Conservation (phyloP, 2,888 invertebrate species). For the Drosophila melanosoma region DNA sequence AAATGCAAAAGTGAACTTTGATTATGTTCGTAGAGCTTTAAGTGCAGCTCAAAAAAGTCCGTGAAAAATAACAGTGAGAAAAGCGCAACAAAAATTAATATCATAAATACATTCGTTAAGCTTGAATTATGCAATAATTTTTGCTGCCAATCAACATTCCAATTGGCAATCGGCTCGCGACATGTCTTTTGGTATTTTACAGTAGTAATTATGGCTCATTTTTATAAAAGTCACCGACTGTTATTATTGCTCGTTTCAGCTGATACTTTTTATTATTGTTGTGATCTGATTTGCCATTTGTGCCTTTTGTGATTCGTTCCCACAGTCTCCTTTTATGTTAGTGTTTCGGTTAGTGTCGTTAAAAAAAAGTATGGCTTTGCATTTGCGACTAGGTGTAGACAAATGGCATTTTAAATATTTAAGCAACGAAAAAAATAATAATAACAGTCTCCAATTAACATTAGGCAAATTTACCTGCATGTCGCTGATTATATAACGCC, state of each 20-base stretch:
- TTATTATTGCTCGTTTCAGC: not conserved
- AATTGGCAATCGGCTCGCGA: constrained; percentile 6
- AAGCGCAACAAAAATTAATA: not conserved
- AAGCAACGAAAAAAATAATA: not conserved
- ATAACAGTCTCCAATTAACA: not conserved
- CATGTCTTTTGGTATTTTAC: constrained; percentile 9
- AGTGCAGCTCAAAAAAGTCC: constrained; percentile 10
- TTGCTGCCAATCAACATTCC: constrained; percentile 1
- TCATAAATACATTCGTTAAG: not conserved
- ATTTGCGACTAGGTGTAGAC: not conserved
- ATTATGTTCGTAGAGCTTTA: constrained; percentile 33
- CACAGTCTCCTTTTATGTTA: not conserved
- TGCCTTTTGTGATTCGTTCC: not conserved
- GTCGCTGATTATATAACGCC: not conserved
- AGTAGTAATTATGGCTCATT: not conserved
- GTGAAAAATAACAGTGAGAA: not conserved
- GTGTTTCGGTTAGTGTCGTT: not conserved
- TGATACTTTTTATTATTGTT: not conserved
- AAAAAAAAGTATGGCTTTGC: not conserved
- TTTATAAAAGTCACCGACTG: not conserved
- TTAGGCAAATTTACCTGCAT: not conserved
- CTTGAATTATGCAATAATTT: constrained; percentile 7
- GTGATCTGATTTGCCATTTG: not conserved
- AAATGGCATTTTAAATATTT: not conserved
- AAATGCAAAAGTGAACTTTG: constrained; percentile 36